Percentiles rank a stretch among this genome's conserved stretches.
phyloP scores from a whole-genome alignment of 2,888 invertebrate species.

The Camponotus fellah region DNA sequence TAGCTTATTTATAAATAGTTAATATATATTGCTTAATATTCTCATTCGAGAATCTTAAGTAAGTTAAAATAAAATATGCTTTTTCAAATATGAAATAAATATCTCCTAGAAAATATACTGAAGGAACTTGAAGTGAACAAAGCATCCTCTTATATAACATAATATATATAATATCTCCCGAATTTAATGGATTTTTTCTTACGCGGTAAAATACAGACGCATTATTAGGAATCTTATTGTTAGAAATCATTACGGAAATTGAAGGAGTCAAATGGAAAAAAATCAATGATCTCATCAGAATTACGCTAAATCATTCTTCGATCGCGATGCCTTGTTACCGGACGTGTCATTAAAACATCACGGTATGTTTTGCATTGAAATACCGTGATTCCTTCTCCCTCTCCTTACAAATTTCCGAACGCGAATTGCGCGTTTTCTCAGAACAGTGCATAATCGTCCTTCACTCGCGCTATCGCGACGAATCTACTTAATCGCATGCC shows the following conservation, averaged over 20 bases:
- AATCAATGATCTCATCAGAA: constrained; percentile 40
- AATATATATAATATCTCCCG: not conserved
- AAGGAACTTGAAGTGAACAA: not conserved
- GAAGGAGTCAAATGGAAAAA: constrained; percentile 17
- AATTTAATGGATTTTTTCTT: not conserved
- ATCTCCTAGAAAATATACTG: not conserved
- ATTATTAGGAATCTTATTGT: constrained; percentile 17
- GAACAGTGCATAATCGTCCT: constrained; percentile 21
- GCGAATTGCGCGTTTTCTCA: constrained; percentile 30
- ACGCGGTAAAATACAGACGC: not conserved
- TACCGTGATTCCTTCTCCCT: constrained; percentile 54
- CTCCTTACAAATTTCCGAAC: constrained; percentile 33
- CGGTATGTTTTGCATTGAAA: constrained; percentile 46
- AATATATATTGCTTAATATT: not conserved
- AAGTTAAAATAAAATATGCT: not conserved
- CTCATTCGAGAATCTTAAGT: not conserved
- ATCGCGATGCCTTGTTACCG: constrained; percentile 9
- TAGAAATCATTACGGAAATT: constrained; percentile 18
- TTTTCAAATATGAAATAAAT: not conserved
- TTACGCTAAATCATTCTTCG: constrained; percentile 21
- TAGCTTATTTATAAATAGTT: not conserved
- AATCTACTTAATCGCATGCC: constrained; percentile 10
- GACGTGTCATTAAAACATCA: constrained; percentile 64
- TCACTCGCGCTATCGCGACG: constrained; percentile 19
- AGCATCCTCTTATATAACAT: not conserved